phyloP scores from a whole-genome alignment of 2,888 invertebrate species.

The Galeruca laticollis region DNA sequence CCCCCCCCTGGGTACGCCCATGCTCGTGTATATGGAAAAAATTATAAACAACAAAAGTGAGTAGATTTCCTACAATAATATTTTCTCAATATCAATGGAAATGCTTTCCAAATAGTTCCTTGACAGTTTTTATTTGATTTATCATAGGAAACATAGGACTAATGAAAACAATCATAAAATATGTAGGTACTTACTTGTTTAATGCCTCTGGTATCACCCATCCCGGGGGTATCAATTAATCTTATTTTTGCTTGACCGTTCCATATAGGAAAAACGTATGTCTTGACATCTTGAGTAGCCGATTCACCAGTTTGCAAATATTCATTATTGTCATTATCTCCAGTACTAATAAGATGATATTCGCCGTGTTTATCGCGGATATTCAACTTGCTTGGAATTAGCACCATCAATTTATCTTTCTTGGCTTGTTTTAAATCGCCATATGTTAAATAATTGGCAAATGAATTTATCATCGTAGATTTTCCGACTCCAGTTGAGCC shows the following conservation, averaged over 20 bases:
- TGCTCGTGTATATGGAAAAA: no score
- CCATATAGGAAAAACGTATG: constrained; percentile 52
- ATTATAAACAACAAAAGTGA: neutral
- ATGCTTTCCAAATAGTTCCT: no score
- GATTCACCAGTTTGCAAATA: constrained; percentile 45
- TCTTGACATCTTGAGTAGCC: constrained; percentile 52
- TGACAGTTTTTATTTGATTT: no score
- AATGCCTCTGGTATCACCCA: constrained; percentile 57
- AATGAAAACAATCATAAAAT: no score
- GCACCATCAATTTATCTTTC: constrained; percentile 48
- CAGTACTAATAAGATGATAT: constrained; percentile 48
- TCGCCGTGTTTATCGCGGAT: constrained; percentile 53
- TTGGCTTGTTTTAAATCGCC: constrained; percentile 51
- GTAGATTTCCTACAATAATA: no score
- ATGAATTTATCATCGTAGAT: constrained; percentile 62
- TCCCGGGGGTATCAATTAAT: constrained; percentile 62
- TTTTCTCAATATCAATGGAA: no score
- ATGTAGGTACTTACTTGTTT: constrained; percentile 42
- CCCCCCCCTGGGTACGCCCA: no score
- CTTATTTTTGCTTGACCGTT: constrained; percentile 52
- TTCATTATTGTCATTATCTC: constrained; percentile 54
- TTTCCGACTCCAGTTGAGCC: constrained; percentile 63
- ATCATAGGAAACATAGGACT: no score
- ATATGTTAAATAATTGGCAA: constrained; percentile 59
- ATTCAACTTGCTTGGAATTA: constrained; percentile 57